Percentiles rank a stretch among this genome's conserved stretches.
Evolutionary conservation across 2,888 invertebrate genomes (phyloP).

Genomic region (Poecilus cupreus): DNA sequence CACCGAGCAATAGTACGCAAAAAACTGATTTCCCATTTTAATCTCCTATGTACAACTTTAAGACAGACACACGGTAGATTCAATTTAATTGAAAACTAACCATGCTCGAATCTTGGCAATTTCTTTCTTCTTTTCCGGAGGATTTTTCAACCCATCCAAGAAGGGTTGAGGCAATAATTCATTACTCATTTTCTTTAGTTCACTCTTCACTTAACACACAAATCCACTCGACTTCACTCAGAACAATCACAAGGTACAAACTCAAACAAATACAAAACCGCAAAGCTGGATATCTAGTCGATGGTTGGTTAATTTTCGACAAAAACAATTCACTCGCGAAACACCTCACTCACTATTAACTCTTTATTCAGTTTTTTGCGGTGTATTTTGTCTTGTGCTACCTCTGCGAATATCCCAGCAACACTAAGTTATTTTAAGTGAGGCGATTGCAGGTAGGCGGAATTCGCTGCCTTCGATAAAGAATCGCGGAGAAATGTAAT

Average conservation of each 20-base stretch:
- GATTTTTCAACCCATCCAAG: slow-evolving; percentile 74
- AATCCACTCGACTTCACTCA: neutral
- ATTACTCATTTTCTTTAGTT: neutral
- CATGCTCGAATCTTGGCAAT: slow-evolving; percentile 77
- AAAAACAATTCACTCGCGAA: neutral
- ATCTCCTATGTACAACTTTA: no score
- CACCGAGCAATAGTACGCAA: no score
- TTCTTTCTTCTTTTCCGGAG: slow-evolving; percentile 76
- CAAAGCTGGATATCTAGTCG: neutral
- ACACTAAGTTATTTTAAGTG: slow-evolving; percentile 29
- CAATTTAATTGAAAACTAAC: slow-evolving; percentile 69
- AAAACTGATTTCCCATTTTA: no score
- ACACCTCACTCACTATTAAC: no score
- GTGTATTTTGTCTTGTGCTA: neutral
- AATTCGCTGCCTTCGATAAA: slow-evolving; percentile 12
- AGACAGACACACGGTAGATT: no score
- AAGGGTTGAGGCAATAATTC: slow-evolving; percentile 73
- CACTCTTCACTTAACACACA: neutral
- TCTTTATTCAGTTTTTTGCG: neutral
- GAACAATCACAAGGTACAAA: neutral
- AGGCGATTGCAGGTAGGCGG: neutral
- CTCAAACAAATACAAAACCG: neutral
- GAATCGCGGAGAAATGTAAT: slow-evolving; percentile 36
- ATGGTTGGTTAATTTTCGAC: neutral
- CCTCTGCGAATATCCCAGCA: neutral